Percentiles rank a stretch among this genome's conserved stretches.
Evolutionary conservation across 2,797 vertebrate species (phyloP).

Genomic region (Leptoclinus maculatus): DNA sequence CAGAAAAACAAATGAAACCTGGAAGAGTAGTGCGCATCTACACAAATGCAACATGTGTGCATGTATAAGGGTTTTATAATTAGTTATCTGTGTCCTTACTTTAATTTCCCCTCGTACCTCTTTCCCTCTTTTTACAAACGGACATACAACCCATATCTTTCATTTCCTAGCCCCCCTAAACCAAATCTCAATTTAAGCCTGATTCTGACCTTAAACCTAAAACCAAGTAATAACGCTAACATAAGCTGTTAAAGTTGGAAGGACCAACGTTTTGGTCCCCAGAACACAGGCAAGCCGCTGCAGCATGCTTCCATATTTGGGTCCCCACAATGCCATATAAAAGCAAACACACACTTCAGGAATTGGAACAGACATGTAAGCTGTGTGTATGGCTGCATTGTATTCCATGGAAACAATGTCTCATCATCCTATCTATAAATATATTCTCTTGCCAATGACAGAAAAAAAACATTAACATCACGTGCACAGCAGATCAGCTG

Average conservation of each 20-base stretch:
- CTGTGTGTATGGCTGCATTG: constrained; percentile 29
- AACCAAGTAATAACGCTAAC: not conserved
- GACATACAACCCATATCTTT: not conserved
- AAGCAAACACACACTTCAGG: constrained; percentile 22
- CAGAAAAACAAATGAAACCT: not conserved
- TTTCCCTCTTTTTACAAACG: not conserved
- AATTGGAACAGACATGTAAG: constrained; percentile 42
- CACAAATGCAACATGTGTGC: not conserved
- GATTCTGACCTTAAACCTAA: not conserved
- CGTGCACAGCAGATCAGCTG: constrained; percentile 35
- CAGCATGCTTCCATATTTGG: not conserved
- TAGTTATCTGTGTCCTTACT: not conserved
- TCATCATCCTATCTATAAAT: constrained; percentile 63
- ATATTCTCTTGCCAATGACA: constrained; percentile 47
- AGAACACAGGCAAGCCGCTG: not conserved
- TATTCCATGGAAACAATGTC: constrained; percentile 64
- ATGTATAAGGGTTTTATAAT: not conserved
- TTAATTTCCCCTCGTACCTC: not conserved
- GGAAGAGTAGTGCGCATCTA: not conserved
- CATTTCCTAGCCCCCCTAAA: not conserved
- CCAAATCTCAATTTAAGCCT: not conserved
- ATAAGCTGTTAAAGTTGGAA: not conserved
- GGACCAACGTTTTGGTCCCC: not conserved
- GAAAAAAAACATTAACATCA: constrained; percentile 30
- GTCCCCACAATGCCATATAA: constrained; percentile 32